phyloP scores from a whole-genome alignment of 2,113 vertebrate genomes.

The Riparia riparia region DNA sequence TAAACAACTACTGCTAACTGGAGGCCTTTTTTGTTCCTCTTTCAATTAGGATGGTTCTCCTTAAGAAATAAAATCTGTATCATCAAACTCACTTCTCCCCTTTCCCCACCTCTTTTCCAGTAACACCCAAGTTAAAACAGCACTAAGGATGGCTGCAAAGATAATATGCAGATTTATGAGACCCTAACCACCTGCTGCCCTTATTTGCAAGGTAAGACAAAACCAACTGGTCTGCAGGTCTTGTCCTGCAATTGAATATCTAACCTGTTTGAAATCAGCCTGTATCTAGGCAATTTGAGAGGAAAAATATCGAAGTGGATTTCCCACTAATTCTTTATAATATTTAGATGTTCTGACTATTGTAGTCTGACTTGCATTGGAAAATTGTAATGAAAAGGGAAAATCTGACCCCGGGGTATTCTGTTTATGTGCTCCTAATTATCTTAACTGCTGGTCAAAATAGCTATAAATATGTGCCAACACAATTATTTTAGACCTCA shows the following conservation, averaged over 20 bases:
- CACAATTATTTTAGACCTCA: neutral
- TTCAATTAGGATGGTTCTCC: neutral
- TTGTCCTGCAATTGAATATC: neutral
- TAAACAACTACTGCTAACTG: neutral
- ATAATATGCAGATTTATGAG: neutral
- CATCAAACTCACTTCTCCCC: neutral
- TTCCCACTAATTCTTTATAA: neutral
- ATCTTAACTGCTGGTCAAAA: neutral
- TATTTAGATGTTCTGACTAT: neutral
- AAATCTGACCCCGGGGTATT: neutral
- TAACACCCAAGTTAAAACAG: neutral
- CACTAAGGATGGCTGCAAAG: neutral
- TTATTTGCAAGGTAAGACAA: neutral
- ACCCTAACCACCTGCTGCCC: neutral
- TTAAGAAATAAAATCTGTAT: neutral
- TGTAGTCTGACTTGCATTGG: neutral
- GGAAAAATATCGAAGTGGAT: neutral
- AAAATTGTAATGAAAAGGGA: neutral
- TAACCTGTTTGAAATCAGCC: neutral
- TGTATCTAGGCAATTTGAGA: neutral
- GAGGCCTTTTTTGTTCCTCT: neutral
- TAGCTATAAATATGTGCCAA: neutral
- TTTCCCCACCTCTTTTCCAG: neutral
- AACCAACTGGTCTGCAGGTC: neutral
- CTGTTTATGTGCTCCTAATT: neutral